Evolutionary conservation across 2,888 invertebrate genomes (phyloP).

Genomic region (Blera fallax): DNA sequence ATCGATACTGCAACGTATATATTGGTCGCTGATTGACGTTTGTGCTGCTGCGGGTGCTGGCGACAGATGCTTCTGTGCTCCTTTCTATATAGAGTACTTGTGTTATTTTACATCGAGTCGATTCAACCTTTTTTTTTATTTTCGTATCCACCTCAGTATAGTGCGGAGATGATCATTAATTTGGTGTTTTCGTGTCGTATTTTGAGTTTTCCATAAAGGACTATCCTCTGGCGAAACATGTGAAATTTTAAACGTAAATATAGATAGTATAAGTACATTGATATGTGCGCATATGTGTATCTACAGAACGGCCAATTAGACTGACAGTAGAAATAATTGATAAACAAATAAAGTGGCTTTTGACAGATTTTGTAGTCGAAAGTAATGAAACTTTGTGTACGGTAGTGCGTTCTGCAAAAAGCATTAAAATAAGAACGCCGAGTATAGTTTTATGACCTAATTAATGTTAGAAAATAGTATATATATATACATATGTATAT

Average conservation of each 20-base stretch:
- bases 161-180: neutral
- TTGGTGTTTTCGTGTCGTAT: neutral
- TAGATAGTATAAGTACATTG: neutral
- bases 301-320: neutral
- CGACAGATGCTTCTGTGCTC: constrained; percentile 45
- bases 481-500: too few species aligned
- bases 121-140: neutral
- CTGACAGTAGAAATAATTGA: constrained; percentile 39
- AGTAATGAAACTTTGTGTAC: constrained; percentile 61
- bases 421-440: neutral
- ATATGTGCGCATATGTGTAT: constrained; percentile 16
- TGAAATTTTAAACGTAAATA: neutral
- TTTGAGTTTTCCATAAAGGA: neutral
- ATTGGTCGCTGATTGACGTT: constrained; percentile 66
- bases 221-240: neutral
- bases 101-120: neutral
- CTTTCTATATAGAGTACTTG: constrained; percentile 31
- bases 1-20: constrained; percentile 72
- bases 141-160: neutral
- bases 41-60: constrained; percentile 48
- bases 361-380: neutral
- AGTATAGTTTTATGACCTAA: neutral
- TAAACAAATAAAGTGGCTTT: constrained; percentile 42
- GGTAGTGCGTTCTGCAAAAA: constrained; percentile 74
- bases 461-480: neutral